Percentiles rank a stretch among this genome's conserved stretches.
These are phyloP conservation scores for Ctenopoma kingsleyae DNA, from an alignment of 2,797 vertebrate species.

Conservation along the genomic window DNA sequence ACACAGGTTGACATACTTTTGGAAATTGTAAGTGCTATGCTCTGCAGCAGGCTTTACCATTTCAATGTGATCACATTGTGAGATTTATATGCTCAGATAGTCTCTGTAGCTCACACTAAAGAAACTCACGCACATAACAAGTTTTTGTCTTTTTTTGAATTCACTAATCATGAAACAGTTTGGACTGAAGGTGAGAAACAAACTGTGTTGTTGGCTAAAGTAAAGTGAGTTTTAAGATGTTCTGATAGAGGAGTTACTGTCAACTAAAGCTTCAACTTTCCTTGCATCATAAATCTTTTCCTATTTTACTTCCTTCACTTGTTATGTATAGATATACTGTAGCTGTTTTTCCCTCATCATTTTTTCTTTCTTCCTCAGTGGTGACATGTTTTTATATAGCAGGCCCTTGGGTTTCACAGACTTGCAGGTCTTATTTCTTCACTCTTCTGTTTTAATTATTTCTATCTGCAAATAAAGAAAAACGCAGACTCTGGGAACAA, in stretches of 20 bases:
- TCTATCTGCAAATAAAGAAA: conserved; percentile 23
- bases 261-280: neutral
- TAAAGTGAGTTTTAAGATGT: neutral
- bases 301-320: conserved; percentile 6
- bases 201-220: neutral
- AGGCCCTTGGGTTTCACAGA: neutral
- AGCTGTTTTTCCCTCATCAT: neutral
- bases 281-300: conserved; percentile 19
- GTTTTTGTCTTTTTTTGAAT: neutral
- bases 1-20: no score
- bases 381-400: conserved; percentile 9
- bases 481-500: neutral
- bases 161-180: conserved; percentile 12
- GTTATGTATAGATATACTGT: neutral
- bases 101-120: conserved; percentile 32
- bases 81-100: conserved; percentile 55
- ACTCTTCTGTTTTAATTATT: conserved; percentile 3
- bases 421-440: neutral
- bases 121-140: conserved; percentile 37
- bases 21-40: conserved; percentile 64
- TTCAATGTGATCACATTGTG: conserved; percentile 58
- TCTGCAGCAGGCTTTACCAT: conserved; percentile 53
- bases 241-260: conserved; percentile 16
- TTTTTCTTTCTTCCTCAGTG: neutral
- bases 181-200: conserved; percentile 31